Evolutionary conservation across 2,888 invertebrate genomes (phyloP).

Genomic region (Heliconius charithonia): DNA sequence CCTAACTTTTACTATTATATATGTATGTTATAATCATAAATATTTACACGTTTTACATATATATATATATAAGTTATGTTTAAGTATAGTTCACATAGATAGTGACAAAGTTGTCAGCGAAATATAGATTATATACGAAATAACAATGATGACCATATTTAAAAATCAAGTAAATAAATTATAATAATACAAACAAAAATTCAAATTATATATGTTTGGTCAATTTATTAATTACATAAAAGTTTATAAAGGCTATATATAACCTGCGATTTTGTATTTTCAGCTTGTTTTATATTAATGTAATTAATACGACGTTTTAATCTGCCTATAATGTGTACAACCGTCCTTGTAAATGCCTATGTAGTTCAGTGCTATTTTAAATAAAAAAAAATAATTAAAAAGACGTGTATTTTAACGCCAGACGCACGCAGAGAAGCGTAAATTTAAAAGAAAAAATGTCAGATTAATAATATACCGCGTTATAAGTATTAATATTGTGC

Average conservation of each 20-base stretch:
- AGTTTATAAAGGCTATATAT: not conserved
- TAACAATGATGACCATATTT: not conserved
- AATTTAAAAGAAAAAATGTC: not conserved
- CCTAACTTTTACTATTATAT: conserved; percentile 19
- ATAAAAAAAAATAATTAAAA: not conserved
- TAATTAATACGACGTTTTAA: conserved; percentile 2
- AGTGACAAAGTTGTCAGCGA: conserved; percentile 5
- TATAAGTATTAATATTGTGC: not conserved
- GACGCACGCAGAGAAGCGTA: not conserved
- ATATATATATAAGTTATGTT: conserved; percentile 4
- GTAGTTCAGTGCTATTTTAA: conserved; percentile 21
- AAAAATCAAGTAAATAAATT: not conserved
- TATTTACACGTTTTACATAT: conserved; percentile 10
- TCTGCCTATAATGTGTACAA: conserved; percentile 32
- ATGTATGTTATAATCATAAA: not conserved
- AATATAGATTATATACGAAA: conserved; percentile 18
- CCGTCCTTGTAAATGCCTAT: conserved; percentile 35
- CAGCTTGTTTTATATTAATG: conserved; percentile 12
- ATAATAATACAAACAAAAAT: not conserved
- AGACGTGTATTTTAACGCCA: not conserved
- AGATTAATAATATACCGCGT: not conserved
- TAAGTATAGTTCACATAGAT: conserved; percentile 9
- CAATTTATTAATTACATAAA: not conserved
- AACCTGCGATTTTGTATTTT: conserved; percentile 14
- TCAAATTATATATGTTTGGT: not conserved